A percentile compares a stretch with the other conserved stretches of the same genome.
Evolutionary conservation across 2,113 vertebrate genomes (phyloP).

Genomic region (Tachysurus vachellii): DNA sequence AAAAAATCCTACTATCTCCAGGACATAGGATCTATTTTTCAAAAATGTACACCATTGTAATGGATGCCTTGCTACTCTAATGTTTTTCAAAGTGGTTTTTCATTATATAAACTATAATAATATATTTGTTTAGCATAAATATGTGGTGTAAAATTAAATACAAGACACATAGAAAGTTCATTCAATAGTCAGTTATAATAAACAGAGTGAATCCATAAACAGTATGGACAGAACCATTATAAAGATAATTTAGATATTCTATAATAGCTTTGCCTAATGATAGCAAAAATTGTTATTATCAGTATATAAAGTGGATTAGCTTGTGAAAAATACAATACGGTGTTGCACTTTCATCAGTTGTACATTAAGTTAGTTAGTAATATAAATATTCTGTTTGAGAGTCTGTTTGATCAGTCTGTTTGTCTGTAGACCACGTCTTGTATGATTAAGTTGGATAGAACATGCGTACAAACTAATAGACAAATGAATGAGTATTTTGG

Average conservation of each 20-base stretch:
- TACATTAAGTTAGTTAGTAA: not conserved
- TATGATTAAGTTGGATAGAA: not conserved
- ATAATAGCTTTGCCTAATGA: not conserved
- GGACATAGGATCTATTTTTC: slow-evolving; percentile 55
- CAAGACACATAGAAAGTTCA: slow-evolving; percentile 28
- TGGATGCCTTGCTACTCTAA: slow-evolving; percentile 59
- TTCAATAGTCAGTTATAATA: not conserved
- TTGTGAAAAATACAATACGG: not conserved
- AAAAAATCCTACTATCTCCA: slow-evolving; percentile 57
- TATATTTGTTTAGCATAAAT: slow-evolving; percentile 60
- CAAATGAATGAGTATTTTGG: not conserved
- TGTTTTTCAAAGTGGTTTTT: slow-evolving; percentile 62
- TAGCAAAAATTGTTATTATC: not conserved
- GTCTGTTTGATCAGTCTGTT: not conserved
- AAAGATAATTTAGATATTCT: not conserved
- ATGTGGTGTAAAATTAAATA: slow-evolving; percentile 53
- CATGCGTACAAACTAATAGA: not conserved
- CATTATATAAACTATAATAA: slow-evolving; percentile 56
- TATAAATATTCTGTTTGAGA: not conserved
- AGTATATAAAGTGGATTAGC: not conserved
- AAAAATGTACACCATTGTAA: slow-evolving; percentile 63
- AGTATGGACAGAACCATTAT: not conserved
- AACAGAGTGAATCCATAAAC: not conserved
- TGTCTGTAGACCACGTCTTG: not conserved
- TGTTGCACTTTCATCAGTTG: not conserved